Evolutionary conservation across 2,113 vertebrate species (phyloP), one percentile per base, ranked within the genome.

Genomic region (Amblyornis subalaris): DNA sequence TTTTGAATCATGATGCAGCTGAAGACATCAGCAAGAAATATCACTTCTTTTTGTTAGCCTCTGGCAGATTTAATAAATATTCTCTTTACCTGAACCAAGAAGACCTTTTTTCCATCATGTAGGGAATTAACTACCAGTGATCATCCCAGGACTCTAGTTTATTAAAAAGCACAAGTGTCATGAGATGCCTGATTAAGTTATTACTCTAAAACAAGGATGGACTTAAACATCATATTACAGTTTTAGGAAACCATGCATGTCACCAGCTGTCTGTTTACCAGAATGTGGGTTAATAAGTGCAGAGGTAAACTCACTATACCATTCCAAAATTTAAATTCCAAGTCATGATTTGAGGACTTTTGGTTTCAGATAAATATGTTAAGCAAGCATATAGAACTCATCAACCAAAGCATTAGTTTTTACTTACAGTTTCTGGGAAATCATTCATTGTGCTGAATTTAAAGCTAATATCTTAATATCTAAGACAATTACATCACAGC

Each of bases 21-120:
- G 31, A 85, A 93, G 85, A 55, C 7, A n/a, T 10, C 44, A 26
- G 22, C 51, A 76, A 53, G 69, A 93, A 90, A 80, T 85, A 78
- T 8, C 6, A 26, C 19, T 53, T 57, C 29, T 69, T 81, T 91
- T 74, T 83, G 66, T 78, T 67, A 91, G 76, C 15, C 40, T 38
- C 60, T 44, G 67, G 23, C 9, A 91, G 54, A 86, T 85, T 88
- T 85, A 91, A 87, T 81, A 93, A 79, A 91, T 86, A 88, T 58
- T 54, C 15, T 73, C 47, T 58, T 70, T 62, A 88, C 18, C 22
- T 90, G 76, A 89, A 76, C 23, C 31, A 61, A 38, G 22, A 72
- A 57, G 25, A 80, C 18, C 24, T 88, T 64, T 76, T 45, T 48
- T 51, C n/a, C n/a, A 54, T 57, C 17, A 17, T 70, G 80, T 73